These are phyloP conservation scores for Melipona quadrifasciata DNA, from an alignment of 1,140 invertebrate species.

Conservation along the genomic window DNA sequence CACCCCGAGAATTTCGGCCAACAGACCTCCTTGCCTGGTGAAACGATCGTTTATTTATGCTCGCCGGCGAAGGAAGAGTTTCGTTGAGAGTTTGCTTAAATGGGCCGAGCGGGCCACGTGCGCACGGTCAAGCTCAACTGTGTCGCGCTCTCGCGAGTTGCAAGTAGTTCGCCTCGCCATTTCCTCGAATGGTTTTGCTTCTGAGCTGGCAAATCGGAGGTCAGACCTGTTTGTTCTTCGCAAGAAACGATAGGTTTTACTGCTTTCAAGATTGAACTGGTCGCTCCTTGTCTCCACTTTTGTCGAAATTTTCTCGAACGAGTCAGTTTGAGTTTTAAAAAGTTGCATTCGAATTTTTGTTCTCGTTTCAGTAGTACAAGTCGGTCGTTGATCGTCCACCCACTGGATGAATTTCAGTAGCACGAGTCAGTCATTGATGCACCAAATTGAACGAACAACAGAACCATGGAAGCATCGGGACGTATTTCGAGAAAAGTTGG, in stretches of 20 bases:
- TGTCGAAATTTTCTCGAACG: too few species aligned
- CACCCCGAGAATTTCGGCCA: conserved; percentile 10
- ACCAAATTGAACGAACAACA: too few species aligned
- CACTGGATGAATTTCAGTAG: neutral
- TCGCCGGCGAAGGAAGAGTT: neutral
- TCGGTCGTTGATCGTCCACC: neutral
- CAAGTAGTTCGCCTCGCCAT: neutral
- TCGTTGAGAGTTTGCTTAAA: neutral
- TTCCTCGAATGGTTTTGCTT: neutral
- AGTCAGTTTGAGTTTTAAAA: neutral
- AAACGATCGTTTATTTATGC: conserved; percentile 17
- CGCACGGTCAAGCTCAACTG: neutral
- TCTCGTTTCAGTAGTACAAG: neutral
- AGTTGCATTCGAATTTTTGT: neutral
- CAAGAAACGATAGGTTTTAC: neutral
- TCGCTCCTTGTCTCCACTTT: neutral
- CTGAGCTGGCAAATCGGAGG: neutral
- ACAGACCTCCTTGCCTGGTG: neutral
- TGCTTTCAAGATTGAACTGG: neutral
- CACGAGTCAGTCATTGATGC: neutral
- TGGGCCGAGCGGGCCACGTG: neutral
- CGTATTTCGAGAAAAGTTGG: too few species aligned
- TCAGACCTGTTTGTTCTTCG: neutral
- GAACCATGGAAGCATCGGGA: too few species aligned
- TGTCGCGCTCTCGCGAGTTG: neutral